Conservation (phyloP, 2,888 invertebrate species). For the Adelphocoris suturalis region DNA sequence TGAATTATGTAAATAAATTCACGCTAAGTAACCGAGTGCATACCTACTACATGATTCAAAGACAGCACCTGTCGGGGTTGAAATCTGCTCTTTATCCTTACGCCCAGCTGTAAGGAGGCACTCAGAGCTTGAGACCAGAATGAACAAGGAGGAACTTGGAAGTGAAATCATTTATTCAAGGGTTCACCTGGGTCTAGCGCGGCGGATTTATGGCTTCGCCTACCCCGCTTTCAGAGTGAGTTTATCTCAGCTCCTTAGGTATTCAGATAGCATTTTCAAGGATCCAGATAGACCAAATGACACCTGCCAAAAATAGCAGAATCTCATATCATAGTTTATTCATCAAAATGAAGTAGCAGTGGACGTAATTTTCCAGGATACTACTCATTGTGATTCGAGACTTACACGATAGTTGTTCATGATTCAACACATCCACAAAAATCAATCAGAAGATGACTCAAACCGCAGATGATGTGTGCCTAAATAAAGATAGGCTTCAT, state of each 20-base stretch:
- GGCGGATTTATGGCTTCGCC: not conserved
- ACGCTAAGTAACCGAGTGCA: too few relatives aligned
- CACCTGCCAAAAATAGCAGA: not conserved
- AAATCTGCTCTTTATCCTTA: not conserved
- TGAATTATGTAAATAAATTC: too few relatives aligned
- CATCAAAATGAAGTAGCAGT: too few relatives aligned
- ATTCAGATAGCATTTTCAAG: not conserved
- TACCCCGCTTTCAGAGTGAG: not conserved
- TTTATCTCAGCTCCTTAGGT: not conserved
- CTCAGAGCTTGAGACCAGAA: not conserved
- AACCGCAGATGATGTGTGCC: too few relatives aligned
- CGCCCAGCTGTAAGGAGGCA: not conserved
- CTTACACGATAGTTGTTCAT: too few relatives aligned
- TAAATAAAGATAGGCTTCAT: too few relatives aligned
- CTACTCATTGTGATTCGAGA: too few relatives aligned
- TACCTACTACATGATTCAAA: not conserved
- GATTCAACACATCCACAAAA: too few relatives aligned
- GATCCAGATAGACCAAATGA: not conserved
- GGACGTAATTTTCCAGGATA: too few relatives aligned
- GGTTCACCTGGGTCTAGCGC: not conserved
- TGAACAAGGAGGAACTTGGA: conserved; percentile 3
- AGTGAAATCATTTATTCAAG: conserved; percentile 25
- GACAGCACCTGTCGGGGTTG: not conserved
- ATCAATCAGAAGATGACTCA: too few relatives aligned
- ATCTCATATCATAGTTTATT: too few relatives aligned